phyloP scores from a whole-genome alignment of 2,113 vertebrate genomes.

The Antidorcas marsupialis region DNA sequence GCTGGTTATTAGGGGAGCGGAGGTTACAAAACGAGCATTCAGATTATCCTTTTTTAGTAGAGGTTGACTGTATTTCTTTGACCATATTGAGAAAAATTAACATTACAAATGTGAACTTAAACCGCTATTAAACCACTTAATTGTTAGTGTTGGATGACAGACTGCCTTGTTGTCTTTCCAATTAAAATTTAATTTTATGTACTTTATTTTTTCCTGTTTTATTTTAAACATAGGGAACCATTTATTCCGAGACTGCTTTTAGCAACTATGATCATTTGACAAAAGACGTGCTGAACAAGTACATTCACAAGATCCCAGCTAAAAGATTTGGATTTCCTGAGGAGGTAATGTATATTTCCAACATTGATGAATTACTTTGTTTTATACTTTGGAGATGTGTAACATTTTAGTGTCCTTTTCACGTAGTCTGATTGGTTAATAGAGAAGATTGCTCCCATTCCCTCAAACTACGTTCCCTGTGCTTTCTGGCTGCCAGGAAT shows the following conservation, averaged over 20 bases:
- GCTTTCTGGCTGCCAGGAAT: background rate
- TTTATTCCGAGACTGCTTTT: conserved; percentile 51
- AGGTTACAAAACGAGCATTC: background rate
- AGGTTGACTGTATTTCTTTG: background rate
- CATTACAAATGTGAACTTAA: background rate
- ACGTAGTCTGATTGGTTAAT: background rate
- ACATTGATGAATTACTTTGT: background rate
- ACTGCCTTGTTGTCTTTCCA: background rate
- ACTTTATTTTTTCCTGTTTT: conserved; percentile 1
- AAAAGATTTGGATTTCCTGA: conserved; percentile 60
- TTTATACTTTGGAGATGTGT: background rate
- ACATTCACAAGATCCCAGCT: background rate
- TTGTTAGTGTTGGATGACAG: background rate
- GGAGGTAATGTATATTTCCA: conserved; percentile 54
- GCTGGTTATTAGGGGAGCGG: background rate
- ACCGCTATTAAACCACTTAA: background rate
- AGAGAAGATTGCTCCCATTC: background rate
- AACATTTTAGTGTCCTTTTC: background rate
- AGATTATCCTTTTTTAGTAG: background rate
- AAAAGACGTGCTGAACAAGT: accelerated
- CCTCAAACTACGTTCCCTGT: background rate
- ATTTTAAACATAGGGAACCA: background rate
- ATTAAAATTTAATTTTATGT: background rate
- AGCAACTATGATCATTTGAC: background rate
- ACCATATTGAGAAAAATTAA: background rate